Conservation (phyloP, 2,888 invertebrate species). For the Xylophagus ater region DNA sequence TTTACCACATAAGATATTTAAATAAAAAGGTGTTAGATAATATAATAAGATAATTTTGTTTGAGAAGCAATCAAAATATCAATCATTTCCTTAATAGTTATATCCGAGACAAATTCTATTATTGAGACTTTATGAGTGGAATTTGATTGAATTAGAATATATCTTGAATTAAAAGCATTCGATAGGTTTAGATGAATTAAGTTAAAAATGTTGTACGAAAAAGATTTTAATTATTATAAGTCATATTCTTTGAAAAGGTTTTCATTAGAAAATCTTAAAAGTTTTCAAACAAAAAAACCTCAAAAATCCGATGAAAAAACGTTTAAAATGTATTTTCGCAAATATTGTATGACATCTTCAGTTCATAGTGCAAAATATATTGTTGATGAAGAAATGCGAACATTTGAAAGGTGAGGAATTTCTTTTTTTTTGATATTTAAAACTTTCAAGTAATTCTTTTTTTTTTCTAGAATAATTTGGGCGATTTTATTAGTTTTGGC, state of each 20-base stretch:
- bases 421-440: neutral
- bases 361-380: conserved; percentile 34
- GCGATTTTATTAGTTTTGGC: conserved; percentile 27
- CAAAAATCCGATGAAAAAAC: conserved; percentile 3
- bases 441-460: neutral
- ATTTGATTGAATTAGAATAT: too few relatives aligned
- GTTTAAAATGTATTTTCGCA: too few relatives aligned
- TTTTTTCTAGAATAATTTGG: conserved; percentile 25
- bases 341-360: conserved; percentile 31
- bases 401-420: conserved; percentile 27
- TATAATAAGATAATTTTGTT: too few relatives aligned
- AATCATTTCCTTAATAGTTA: too few relatives aligned
- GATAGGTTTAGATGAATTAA: too few relatives aligned
- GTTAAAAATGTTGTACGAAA: conserved; percentile 14
- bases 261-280: neutral
- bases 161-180: too few relatives aligned
- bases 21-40: too few relatives aligned
- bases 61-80: too few relatives aligned
- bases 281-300: neutral
- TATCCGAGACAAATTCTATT: too few relatives aligned
- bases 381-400: conserved; percentile 26
- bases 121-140: too few relatives aligned
- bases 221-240: conserved; percentile 11
- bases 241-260: neutral
- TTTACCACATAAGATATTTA: too few relatives aligned